Percentiles rank a stretch among this genome's conserved stretches.
These are phyloP conservation scores for Coluber constrictor DNA, from an alignment of 2,797 vertebrate genomes.

Conservation along the genomic window DNA sequence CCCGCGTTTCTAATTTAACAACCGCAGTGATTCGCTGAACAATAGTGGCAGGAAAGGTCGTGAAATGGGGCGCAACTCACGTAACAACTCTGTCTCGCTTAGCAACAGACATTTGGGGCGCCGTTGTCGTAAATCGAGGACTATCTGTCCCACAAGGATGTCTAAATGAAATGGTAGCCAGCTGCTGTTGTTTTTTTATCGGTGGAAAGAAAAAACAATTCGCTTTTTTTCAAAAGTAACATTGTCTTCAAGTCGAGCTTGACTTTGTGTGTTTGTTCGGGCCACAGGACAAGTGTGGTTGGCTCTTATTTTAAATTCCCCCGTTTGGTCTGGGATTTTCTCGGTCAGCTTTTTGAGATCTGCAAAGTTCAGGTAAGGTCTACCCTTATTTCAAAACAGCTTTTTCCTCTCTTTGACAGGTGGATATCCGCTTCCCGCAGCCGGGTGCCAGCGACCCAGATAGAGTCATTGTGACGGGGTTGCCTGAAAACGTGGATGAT, in stretches of 20 bases:
- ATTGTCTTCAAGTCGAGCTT: not conserved
- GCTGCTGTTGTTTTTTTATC: not conserved
- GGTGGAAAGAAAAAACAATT: not conserved
- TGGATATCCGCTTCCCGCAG: slow-evolving; percentile 79
- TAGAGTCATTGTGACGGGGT: slow-evolving; percentile 76
- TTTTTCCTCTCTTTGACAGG: slow-evolving; percentile 54
- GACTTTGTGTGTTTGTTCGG: not conserved
- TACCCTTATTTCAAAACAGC: not conserved
- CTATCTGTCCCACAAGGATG: not conserved
- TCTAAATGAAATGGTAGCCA: not conserved
- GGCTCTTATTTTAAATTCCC: not conserved
- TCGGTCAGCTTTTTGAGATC: not conserved
- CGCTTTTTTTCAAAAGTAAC: not conserved
- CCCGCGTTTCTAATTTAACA: not conserved
- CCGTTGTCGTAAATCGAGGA: too few relatives aligned
- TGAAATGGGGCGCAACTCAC: not conserved
- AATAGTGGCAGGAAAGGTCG: not conserved
- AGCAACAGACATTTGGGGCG: too few relatives aligned
- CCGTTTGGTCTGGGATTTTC: not conserved
- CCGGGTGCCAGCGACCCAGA: slow-evolving; percentile 74
- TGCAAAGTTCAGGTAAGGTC: not conserved
- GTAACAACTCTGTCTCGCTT: not conserved
- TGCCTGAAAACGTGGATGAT: slow-evolving; percentile 77
- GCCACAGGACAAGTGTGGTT: not conserved
- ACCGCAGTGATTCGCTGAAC: not conserved